Conservation (phyloP, 1,140 invertebrate species). For the Semibalanus balanoides region DNA sequence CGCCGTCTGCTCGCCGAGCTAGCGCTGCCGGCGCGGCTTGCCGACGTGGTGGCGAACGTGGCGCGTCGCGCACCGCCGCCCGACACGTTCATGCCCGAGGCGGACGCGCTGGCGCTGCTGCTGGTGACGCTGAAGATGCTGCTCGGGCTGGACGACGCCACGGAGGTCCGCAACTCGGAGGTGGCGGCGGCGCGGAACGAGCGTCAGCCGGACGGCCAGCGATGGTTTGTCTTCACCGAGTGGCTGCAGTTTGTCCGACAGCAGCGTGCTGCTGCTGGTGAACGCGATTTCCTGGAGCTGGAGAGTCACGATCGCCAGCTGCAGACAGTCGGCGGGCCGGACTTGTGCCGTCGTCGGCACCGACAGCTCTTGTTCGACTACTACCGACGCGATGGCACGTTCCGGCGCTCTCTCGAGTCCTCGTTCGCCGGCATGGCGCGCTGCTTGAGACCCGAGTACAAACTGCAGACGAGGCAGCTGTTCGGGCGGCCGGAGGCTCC, state of each 20-base stretch:
- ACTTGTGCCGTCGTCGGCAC: background rate
- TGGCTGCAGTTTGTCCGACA: background rate
- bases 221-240: slow-evolving; percentile 1
- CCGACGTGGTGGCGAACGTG: background rate
- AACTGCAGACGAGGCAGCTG: background rate
- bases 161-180: background rate
- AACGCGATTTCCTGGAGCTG: background rate
- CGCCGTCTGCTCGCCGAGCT: background rate
- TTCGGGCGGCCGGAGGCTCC: background rate
- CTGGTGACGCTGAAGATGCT: background rate
- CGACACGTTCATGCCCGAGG: background rate
- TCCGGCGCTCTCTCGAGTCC: background rate
- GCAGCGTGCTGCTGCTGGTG: too few species aligned
- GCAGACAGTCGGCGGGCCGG: background rate
- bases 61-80: too few species aligned
- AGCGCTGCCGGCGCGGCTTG: background rate
- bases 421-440: background rate
- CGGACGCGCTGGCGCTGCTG: background rate
- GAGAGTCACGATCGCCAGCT: background rate
- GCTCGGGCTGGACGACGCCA: background rate
- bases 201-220: background rate
- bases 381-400: background rate
- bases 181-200: background rate
- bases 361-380: background rate
- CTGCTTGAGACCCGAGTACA: background rate